Base-by-base conservation (phyloP, 2,888 invertebrate genomes). In the Agrotis puta region DNA sequence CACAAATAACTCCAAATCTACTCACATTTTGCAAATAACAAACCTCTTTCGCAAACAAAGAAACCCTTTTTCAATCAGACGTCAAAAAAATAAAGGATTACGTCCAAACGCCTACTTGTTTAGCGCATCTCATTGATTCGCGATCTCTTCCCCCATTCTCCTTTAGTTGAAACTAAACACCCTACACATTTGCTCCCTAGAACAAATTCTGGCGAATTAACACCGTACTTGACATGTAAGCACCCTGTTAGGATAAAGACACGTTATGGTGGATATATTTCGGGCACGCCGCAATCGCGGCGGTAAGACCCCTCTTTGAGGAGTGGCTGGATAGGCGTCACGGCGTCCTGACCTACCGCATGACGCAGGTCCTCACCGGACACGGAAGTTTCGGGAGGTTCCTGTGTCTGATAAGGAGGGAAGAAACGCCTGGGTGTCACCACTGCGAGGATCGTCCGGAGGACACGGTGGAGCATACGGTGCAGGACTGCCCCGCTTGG, bases 191-290 rank as follows among this genome's bases (percentile, higher is more conserved):
- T 64, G 48, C 72, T 70, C 80, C 73, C 82, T 78, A 70, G 81
- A 82, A 83, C 79, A 84, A 84, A 88, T 84, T 80, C 85, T 77
- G 74, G 80, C 79, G 82, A 82, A 86, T 88, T 89, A 90, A 89
- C 89, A 78, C 88, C 87, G 83, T 88, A 88, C 89, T 90, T 88
- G 90, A 88, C 90, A 87, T 82, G 82, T 84, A 86, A 64, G 56
- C 43, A 74, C 63, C 64, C 62, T 48, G 16, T 45, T 3, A 24
- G 27, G 33, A 48, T 64, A 18, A n/a, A 20, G 54, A 50, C 48
- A 50, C 45, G 24, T 47, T 62, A 48, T 64, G 22, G 16, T 45
- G 24, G 13, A 75, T 48, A 14, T 61, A n/a, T n/a, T n/a, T n/a
- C n/a, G n/a, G n/a, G n/a, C n/a, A n/a, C n/a, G n/a, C n/a, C n/a